Conservation (phyloP, 1,140 invertebrate genomes). For the Bicyclus anynana region DNA sequence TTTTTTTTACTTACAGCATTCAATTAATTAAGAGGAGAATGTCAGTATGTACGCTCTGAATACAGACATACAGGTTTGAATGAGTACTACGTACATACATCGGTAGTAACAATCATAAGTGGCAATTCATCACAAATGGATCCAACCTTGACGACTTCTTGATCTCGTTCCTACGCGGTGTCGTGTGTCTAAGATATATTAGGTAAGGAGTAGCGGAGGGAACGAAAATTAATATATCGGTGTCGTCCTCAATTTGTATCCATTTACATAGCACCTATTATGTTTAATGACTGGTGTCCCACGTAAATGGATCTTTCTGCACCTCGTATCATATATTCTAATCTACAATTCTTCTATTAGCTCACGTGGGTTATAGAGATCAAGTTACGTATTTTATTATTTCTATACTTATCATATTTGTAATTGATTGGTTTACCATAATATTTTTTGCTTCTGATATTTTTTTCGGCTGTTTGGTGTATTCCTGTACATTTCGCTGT, state of each 20-base stretch:
- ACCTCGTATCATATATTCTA: neutral
- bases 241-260: slow-evolving; percentile 19
- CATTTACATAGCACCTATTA: neutral
- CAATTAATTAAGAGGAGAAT: neutral
- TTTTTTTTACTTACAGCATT: slow-evolving; percentile 3
- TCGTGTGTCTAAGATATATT: slow-evolving; percentile 54
- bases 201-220: slow-evolving; percentile 23
- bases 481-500: slow-evolving; percentile 26
- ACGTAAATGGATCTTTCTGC: neutral
- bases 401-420: no score
- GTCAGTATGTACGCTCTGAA: slow-evolving; percentile 4
- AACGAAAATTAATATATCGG: slow-evolving; percentile 22
- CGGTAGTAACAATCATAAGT: slow-evolving; percentile 33
- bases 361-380: no score
- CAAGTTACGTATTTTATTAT: no score
- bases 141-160: slow-evolving; percentile 70
- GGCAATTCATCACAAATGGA: slow-evolving; percentile 69
- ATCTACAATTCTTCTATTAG: no score
- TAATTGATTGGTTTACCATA: no score
- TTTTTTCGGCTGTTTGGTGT: no score
- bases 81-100: slow-evolving; percentile 19
- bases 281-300: neutral
- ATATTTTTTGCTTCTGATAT: no score
- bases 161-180: slow-evolving; percentile 65
- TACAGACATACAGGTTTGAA: slow-evolving; percentile 21